Base-by-base conservation (phyloP, 1,140 invertebrate genomes). In the Sesamia nonagrioides region DNA sequence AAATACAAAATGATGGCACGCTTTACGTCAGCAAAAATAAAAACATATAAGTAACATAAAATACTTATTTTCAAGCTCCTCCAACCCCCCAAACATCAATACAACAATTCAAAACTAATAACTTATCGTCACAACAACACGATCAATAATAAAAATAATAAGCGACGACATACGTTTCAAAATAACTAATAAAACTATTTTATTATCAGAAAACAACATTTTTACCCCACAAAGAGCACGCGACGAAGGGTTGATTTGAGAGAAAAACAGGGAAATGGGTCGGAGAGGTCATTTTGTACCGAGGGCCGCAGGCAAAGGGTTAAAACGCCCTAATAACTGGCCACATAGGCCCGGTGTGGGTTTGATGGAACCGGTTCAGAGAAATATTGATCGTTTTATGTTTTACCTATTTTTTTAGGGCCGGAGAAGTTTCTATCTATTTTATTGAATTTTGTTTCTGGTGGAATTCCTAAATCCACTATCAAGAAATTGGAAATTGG, bases 321-420 rank as follows among this genome's bases (percentile, higher is more conserved):
- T 90, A 85, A 88, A 91, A 87, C 85, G 85, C 88, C 91, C 87
- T 88, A 87, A 86, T 87, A 84, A 88, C 90, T 88, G 88, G 79
- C 68, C 89, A 86, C 66, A 71, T 58, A 56, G 50, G 21, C 69
- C 52, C 56, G 11, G 72, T 37, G 48, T 52, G 15, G 45, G 45
- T 75, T 69, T 50, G 37, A 69, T 33, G 21, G 2, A 54, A 77
- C 74, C 48, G 74, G 74, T 77, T 63, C 1, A 63, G 37, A 18
- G 37, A 40, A 40, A 63, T 40, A 63, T 63, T 63, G 37, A 40
- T 37, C 37, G 37, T 63, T 63, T 63, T 63, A 63, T 63, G 6
- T 61, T 37, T 61, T 61, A 63, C 35, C 17, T 63, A 18, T 8
- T 27, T 11, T 52, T 3, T 48, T 11, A 48, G 13, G 45, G 13